Percentiles rank a stretch among this genome's conserved stretches.
phyloP scores from a whole-genome alignment of 92 coral and sea anemone species.

The Isaurus tuberculatus region DNA sequence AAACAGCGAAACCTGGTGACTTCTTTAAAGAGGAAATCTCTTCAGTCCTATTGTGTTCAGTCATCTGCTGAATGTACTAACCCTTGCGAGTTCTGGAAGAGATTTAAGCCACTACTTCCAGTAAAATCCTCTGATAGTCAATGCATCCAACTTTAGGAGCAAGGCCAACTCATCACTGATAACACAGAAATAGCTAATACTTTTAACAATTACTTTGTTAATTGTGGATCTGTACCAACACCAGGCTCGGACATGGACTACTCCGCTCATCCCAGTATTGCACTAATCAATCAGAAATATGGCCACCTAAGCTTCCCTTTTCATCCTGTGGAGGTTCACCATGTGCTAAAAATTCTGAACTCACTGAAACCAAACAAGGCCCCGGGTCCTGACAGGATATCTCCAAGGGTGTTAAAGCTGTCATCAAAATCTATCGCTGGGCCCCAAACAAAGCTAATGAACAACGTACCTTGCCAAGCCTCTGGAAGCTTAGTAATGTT shows the following conservation, averaged over 20 bases:
- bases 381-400: slow-evolving; percentile 14
- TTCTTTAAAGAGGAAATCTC: slow-evolving; percentile 46
- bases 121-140: slow-evolving; percentile 5
- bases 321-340: slow-evolving; percentile 23
- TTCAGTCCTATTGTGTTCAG: slow-evolving; percentile 37
- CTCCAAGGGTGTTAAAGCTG: slow-evolving; percentile 1
- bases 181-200: slow-evolving; percentile 19
- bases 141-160: slow-evolving; percentile 11
- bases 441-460: background rate
- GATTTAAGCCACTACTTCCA: slow-evolving; percentile 53
- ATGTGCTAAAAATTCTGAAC: slow-evolving; percentile 4
- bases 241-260: slow-evolving; percentile 11
- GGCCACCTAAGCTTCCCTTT: slow-evolving; percentile 21
- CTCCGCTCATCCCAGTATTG: slow-evolving; percentile 24
- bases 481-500: slow-evolving; percentile 47
- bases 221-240: slow-evolving; percentile 10
- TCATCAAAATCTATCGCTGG: background rate
- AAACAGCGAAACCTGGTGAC: slow-evolving; percentile 35
- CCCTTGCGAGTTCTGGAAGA: slow-evolving; percentile 60
- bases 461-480: background rate
- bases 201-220: slow-evolving; percentile 9
- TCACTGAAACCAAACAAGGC: slow-evolving; percentile 27
- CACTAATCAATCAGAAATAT: background rate
- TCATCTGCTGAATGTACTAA: slow-evolving; percentile 34
- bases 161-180: slow-evolving; percentile 24